Base-by-base conservation (phyloP, 92 coral and sea anemone species). In the Porites rus region DNA sequence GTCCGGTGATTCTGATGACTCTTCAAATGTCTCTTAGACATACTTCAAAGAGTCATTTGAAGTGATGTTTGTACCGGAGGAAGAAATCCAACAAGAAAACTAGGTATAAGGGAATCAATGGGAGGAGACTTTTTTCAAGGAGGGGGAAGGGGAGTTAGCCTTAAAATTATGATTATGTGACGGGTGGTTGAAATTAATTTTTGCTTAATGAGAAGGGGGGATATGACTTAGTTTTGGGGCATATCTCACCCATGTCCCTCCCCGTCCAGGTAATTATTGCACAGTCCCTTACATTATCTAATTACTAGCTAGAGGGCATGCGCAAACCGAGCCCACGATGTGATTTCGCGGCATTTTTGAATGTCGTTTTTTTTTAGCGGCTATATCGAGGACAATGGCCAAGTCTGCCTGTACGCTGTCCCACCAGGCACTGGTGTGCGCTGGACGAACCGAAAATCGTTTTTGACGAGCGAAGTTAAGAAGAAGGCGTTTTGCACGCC, bases 61-160 rank as follows among this genome's bases (percentile, higher is more conserved):
- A 65, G 70, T 65, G 70, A 65, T 65, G 70, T 65, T 65, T 65
- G 70, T 65, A 65, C 69, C 69, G 69, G 69, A 65, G 69, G 69
- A 65, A 65, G 69, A 65, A 65, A 65, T 65, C 69, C 9, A 17
- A 21, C 7, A 65, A 65, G 69, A 9, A 7, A 65, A 7, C 69
- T 65, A 65, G 69, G 19, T 65, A 65, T 65, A 2, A 65, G 69
- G 70, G 70, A 65, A 65, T 65, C 70, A 18, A 65, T 65, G 70
- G 70, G 70, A 9, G 70, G 70, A 65, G 70, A 65, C 70, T 65
- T 65, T 65, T 65, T 65, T 65, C 22, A 4, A 65, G 24, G 24
- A 22, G 16, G 70, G 25, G 70, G 70, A 22, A 22, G 70, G 28
- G 16, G 70, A 2, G 31, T 28, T 13, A 65, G 10, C 70, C 70